These are phyloP conservation scores for Coreoperca whiteheadi DNA, from an alignment of 2,113 vertebrate genomes.

Conservation along the genomic window DNA sequence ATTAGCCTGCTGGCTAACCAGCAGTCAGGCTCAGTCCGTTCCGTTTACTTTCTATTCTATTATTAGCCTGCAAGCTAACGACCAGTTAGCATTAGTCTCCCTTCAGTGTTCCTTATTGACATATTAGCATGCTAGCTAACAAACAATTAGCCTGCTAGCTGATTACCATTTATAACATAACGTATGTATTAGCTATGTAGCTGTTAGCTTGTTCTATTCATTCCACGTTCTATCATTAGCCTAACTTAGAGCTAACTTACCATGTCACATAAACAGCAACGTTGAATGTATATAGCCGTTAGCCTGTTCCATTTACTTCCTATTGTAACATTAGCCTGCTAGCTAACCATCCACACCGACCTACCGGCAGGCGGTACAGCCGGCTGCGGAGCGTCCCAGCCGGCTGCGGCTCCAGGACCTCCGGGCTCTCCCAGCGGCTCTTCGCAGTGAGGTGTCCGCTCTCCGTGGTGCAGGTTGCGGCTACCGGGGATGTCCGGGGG, in stretches of 20 bases:
- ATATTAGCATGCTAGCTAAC: no score
- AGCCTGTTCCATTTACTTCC: not conserved
- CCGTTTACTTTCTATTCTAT: not conserved
- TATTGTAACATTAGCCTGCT: not conserved
- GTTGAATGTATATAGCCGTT: not conserved
- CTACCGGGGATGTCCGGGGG: slow-evolving; percentile 96
- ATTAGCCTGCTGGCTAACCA: not conserved
- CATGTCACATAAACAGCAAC: not conserved
- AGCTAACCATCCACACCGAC: slow-evolving; percentile 33
- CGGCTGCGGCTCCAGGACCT: slow-evolving; percentile 64
- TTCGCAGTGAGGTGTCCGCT: slow-evolving; percentile 87
- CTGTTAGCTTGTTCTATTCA: not conserved
- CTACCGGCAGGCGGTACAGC: slow-evolving; percentile 79
- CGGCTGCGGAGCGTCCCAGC: slow-evolving; percentile 78
- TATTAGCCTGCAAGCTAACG: not conserved
- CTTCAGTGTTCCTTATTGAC: not conserved
- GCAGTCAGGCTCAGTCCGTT: not conserved
- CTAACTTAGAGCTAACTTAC: not conserved
- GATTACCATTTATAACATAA: not conserved
- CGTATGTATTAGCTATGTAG: not conserved
- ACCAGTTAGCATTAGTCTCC: not conserved
- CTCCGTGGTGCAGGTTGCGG: slow-evolving; percentile 92
- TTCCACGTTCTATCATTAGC: not conserved
- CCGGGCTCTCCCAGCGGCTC: slow-evolving; percentile 73
- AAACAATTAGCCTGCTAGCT: not conserved